Evolutionary conservation across 2,113 vertebrate genomes (phyloP), one percentile per base, ranked within the genome.

Genomic region (Pseudolaguvia tuberculata): DNA sequence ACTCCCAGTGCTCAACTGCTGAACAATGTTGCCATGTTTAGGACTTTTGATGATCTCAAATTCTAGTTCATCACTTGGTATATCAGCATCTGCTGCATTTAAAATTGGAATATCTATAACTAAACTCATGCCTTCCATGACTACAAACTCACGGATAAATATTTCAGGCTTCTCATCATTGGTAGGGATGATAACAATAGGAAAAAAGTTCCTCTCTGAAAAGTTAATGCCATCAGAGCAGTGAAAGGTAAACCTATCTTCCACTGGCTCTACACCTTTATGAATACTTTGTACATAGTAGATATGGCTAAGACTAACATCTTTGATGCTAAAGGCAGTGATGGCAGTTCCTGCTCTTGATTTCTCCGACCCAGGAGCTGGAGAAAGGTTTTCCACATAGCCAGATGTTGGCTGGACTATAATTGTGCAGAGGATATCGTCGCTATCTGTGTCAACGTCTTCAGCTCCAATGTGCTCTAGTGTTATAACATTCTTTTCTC

Each of bases 101-200:
- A 98, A 89, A 78, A 98, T 93, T 50, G 95, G 94, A 0, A 91
- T 95, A 82, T 98, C 94, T 0, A 98, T 90, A 55, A 95, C 93
- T 72, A 98, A 87, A 80, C 94, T 98, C 96, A 96, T 96, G 71
- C 96, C 96, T 81, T 98, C 96, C 94, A 96, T 95, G 75, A 98
- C 96, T 42, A 98, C 89, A 89, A 98, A 97, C 83, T 98, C 94
- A 31, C 94, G 87, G 87, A 93, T 81, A 77, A 93, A 98, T 51
- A 98, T 88, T 80, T 96, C 94, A 1, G 96, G 96, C 73, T 93
- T 93, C 80, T 98, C 96, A 11, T 98, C 96, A 0, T 96, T 98
- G 78, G 92, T 78, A 0, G 95, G 94, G 53, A 91, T 82, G 86
- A 98, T 93, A 47, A 92, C 86, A 79, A 98, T 87, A 6, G 95